These are phyloP conservation scores for Tiliacea aurago DNA, from an alignment of 2,888 invertebrate genomes.

Conservation along the genomic window DNA sequence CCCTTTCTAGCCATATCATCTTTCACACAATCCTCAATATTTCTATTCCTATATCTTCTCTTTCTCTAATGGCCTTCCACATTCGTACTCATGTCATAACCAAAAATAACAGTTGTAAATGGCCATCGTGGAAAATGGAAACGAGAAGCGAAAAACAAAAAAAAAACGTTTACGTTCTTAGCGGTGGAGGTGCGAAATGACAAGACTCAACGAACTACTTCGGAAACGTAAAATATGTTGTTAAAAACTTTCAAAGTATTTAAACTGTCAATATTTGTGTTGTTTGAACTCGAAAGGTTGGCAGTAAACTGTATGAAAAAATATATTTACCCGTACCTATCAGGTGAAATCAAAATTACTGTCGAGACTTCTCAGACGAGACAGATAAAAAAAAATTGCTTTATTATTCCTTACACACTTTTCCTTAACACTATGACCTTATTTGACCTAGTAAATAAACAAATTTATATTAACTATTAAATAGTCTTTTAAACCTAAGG, in stretches of 20 bases:
- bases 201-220: conserved; percentile 37
- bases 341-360: too few species aligned
- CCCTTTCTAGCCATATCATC: neutral
- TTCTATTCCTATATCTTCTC: neutral
- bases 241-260: conserved; percentile 24
- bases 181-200: conserved; percentile 9
- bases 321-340: too few species aligned
- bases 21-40: neutral
- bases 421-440: too few species aligned
- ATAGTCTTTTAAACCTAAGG: too few species aligned
- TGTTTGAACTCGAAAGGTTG: neutral
- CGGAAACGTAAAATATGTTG: conserved; percentile 2
- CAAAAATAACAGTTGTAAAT: conserved; percentile 2
- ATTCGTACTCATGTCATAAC: too few species aligned
- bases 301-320: neutral
- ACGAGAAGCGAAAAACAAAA: neutral
- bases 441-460: too few species aligned
- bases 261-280: conserved; percentile 11
- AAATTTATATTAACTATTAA: too few species aligned
- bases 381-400: too few species aligned
- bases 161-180: neutral
- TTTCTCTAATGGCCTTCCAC: too few species aligned
- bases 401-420: too few species aligned
- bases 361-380: too few species aligned
- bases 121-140: neutral